phyloP scores from a whole-genome alignment of 2,888 invertebrate species.

The Shargacucullia verbasci region DNA sequence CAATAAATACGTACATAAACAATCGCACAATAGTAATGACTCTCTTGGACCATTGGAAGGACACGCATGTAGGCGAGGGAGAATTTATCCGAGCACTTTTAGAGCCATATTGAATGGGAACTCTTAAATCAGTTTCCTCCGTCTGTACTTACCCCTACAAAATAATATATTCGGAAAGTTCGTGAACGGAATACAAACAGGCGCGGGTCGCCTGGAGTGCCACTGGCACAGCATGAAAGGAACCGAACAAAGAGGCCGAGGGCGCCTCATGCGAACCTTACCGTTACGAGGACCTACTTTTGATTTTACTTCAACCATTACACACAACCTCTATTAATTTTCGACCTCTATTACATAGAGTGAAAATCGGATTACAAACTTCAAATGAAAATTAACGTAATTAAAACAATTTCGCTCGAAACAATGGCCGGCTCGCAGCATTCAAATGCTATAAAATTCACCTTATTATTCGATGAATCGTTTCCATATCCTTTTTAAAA shows the following conservation, averaged over 20 bases:
- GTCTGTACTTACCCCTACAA: slow-evolving; percentile 77
- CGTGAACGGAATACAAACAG: slow-evolving; percentile 86
- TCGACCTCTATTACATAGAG: slow-evolving; percentile 46
- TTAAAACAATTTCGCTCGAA: slow-evolving; percentile 56
- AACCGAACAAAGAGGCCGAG: slow-evolving; percentile 75
- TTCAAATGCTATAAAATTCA: slow-evolving; percentile 53
- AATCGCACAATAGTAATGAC: slow-evolving; percentile 61
- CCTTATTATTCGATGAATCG: slow-evolving; percentile 63
- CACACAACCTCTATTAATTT: slow-evolving; percentile 57
- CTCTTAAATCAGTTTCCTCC: slow-evolving; percentile 83
- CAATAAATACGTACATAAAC: slow-evolving; percentile 50
- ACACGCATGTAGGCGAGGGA: slow-evolving; percentile 61
- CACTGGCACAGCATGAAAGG: slow-evolving; percentile 75
- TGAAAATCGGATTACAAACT: slow-evolving; percentile 56
- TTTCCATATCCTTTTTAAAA: slow-evolving; percentile 50
- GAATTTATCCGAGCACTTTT: slow-evolving; percentile 73
- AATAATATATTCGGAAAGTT: slow-evolving; percentile 86
- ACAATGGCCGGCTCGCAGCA: slow-evolving; percentile 50
- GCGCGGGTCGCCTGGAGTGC: slow-evolving; percentile 73
- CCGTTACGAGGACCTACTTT: slow-evolving; percentile 59
- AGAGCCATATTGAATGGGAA: slow-evolving; percentile 75
- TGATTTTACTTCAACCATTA: slow-evolving; percentile 56
- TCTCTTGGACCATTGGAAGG: slow-evolving; percentile 51
- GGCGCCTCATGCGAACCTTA: slow-evolving; percentile 70
- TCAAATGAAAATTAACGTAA: slow-evolving; percentile 56